Percentiles rank a stretch among this genome's conserved stretches.
Evolutionary conservation across 2,113 vertebrate genomes (phyloP).

Genomic region (Notarius lentiginosus): DNA sequence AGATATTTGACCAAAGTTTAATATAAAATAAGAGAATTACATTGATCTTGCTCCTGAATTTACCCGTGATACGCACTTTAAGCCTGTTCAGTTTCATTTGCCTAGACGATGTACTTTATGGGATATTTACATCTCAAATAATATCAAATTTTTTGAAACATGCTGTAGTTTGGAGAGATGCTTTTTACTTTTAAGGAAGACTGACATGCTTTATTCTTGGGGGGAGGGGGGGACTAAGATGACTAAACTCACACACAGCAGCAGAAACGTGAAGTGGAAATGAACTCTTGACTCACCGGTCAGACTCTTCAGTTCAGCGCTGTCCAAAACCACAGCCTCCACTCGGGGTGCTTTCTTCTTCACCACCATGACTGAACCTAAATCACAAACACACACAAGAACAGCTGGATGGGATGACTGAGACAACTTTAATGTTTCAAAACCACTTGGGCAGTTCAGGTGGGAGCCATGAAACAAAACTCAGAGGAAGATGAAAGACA

Average conservation of each 20-base stretch:
- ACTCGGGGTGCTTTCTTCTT: slow-evolving; percentile 88
- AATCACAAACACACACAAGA: slow-evolving; percentile 25
- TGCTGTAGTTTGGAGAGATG: no score
- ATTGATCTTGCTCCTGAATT: no score
- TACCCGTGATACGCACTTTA: no score
- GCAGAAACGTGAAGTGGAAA: not conserved
- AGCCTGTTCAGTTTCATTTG: no score
- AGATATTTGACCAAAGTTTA: no score
- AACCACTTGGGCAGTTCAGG: not conserved
- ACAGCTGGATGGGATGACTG: not conserved
- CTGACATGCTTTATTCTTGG: not conserved
- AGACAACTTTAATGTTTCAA: not conserved
- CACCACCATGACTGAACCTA: slow-evolving; percentile 79
- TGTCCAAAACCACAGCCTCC: slow-evolving; percentile 75
- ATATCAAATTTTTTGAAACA: no score
- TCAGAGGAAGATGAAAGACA: not conserved
- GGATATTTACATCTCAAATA: no score
- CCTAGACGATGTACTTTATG: no score
- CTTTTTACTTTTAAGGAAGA: not conserved
- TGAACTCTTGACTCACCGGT: slow-evolving; percentile 70
- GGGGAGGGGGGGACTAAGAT: no score
- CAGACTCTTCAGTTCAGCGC: slow-evolving; percentile 74
- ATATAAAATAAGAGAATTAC: no score
- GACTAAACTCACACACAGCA: no score
- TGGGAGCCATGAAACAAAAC: not conserved